Evolutionary conservation across 92 coral and sea anemone species (phyloP), one percentile per base, ranked within the genome.

Genomic region (Heliopora coerulea): DNA sequence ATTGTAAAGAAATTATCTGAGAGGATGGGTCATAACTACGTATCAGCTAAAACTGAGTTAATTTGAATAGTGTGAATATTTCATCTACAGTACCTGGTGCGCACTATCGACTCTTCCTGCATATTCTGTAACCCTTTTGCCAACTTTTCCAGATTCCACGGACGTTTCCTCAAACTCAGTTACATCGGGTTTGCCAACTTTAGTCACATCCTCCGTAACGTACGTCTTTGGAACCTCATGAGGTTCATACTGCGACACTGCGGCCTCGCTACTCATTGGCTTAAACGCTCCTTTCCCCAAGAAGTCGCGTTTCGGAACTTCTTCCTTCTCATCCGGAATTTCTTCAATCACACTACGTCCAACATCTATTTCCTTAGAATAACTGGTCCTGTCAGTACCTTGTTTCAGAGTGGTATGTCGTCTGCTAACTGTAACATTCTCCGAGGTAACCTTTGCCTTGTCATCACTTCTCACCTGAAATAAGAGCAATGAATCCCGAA

Each of bases 31-130:
- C n/a, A n/a, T n/a, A n/a, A n/a, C n/a, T n/a, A n/a, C n/a, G n/a
- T n/a, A n/a, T n/a, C n/a, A n/a, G n/a, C n/a, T n/a, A n/a, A n/a
- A n/a, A n/a, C n/a, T n/a, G n/a, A n/a, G n/a, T n/a, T n/a, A n/a
- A n/a, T n/a, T n/a, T n/a, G n/a, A n/a, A n/a, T n/a, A n/a, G n/a
- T n/a, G n/a, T n/a, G n/a, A n/a, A n/a, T n/a, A n/a, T n/a, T n/a
- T n/a, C n/a, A n/a, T n/a, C n/a, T n/a, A n/a, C n/a, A n/a, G n/a
- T n/a, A n/a, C n/a, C n/a, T n/a, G n/a, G n/a, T n/a, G n/a, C n/a
- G n/a, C n/a, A n/a, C n/a, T n/a, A n/a, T 63, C 30, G n/a, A 66
- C 58, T 37, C 58, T 44, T 44, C 44, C 73, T 15, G 21, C 24
- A 2, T 58, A 19, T 58, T 34, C 27, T 27, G 14, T 8, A 9